phyloP scores from a whole-genome alignment of 1,140 invertebrate species.

The Mylabris phalerata region DNA sequence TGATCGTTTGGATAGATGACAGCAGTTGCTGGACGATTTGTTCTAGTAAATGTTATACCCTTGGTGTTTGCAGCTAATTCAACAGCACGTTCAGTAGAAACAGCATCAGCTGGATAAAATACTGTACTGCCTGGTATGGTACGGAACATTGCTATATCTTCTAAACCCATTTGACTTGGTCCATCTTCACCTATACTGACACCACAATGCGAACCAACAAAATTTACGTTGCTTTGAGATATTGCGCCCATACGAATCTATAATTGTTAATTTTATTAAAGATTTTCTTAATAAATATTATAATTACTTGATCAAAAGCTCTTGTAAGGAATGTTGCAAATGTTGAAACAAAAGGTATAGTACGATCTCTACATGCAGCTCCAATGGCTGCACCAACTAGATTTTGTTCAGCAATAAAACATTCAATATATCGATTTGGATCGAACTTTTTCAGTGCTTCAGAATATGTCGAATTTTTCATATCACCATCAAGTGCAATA shows the following conservation, averaged over 20 bases:
- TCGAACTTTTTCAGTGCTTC: conserved; percentile 81
- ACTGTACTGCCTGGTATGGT: conserved; percentile 86
- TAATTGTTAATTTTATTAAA: conserved; percentile 10
- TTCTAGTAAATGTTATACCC: conserved; percentile 94
- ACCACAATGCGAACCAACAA: conserved; percentile 91
- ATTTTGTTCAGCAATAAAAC: conserved; percentile 99
- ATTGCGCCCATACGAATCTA: conserved; percentile 98
- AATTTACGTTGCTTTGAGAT: conserved; percentile 96
- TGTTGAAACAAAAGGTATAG: conserved; percentile 89
- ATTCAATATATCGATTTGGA: conserved; percentile 81
- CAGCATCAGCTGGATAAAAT: conserved; percentile 96
- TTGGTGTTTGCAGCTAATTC: conserved; percentile 94
- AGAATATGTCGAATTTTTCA: conserved; percentile 97
- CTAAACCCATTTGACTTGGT: conserved; percentile 98
- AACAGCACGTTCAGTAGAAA: conserved; percentile 85
- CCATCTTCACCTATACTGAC: conserved; percentile 96
- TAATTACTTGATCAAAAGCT: conserved; percentile 82
- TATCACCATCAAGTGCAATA: conserved; percentile 91
- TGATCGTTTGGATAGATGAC: conserved; percentile 87
- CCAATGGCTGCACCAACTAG: conserved; percentile 94
- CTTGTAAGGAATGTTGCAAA: conserved; percentile 97
- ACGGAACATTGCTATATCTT: conserved; percentile 96
- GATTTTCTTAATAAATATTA: no score
- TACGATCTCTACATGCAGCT: conserved; percentile 78
- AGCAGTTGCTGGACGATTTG: conserved; percentile 83